Percentiles rank a stretch among this genome's conserved stretches.
These are phyloP conservation scores for Galbula dea DNA, from an alignment of 2,113 vertebrate species.

Conservation along the genomic window DNA sequence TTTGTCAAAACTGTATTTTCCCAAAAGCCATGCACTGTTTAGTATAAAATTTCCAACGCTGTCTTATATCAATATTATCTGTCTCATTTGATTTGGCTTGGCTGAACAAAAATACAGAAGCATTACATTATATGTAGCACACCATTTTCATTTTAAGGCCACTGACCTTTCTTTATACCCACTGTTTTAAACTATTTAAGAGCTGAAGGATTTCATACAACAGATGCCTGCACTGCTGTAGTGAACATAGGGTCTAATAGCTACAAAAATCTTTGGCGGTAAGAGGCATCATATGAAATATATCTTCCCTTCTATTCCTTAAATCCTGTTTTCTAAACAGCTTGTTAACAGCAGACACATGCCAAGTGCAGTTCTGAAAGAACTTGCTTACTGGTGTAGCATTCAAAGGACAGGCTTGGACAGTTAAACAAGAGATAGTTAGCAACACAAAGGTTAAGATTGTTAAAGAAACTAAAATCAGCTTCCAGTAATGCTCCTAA, in stretches of 20 bases:
- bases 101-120: background rate
- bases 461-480: background rate
- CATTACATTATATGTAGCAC: background rate
- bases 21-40: background rate
- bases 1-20: background rate
- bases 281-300: background rate
- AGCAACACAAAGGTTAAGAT: background rate
- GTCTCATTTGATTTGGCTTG: background rate
- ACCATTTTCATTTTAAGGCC: background rate
- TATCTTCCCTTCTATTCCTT: background rate
- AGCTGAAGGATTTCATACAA: background rate
- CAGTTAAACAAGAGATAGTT: background rate
- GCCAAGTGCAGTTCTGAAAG: background rate
- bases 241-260: background rate
- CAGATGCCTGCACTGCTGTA: background rate
- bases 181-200: background rate
- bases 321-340: background rate
- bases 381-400: background rate
- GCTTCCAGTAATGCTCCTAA: background rate
- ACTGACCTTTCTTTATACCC: background rate
- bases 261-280: background rate
- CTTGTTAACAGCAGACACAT: background rate
- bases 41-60: background rate
- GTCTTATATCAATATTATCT: background rate
- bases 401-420: background rate